Evolutionary conservation across 2,797 vertebrate species (phyloP), one percentile per base, ranked within the genome.

Genomic region (Rhincodon typus): DNA sequence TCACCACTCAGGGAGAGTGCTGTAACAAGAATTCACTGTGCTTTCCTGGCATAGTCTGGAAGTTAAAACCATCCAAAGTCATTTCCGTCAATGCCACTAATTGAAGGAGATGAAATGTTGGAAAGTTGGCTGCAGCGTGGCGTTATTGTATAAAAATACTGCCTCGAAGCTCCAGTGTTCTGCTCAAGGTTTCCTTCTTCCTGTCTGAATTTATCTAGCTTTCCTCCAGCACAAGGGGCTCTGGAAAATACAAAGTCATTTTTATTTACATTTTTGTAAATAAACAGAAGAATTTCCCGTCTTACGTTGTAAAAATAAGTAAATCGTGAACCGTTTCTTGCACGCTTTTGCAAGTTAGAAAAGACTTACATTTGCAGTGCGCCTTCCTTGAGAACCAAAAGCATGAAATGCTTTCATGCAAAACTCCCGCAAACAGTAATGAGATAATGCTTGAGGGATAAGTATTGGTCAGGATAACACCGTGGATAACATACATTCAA

Each of bases 71-170:
- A 23, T 23, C 88, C 34, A 66, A 38, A 91, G 17, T 91, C 57
- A 91, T n/a, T 91, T 67, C 62, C 88, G 34, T 19, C 88, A 91
- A n/a, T 66, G 57, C 34, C 34, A 38, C 88, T 67, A 91, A 91
- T 91, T 91, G 57, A 91, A 91, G 57, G 57, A 91, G 88, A 38
- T 91, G 88, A 67, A 91, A 67, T 91, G 34, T 34, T 91, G 88
- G 88, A 66, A 91, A 91, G 15, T 67, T 91, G 88, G 57, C 88
- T 91, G 17, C 88, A 91, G 34, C 34, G n/a, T 2, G 17, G 88
- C 57, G 10, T 62, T 62, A 13, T n/a, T n/a, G 57, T n/a, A 34
- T 62, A 38, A 62, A 34, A 66, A 19, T 17, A 1, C 57, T 8
- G 17, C 57, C 88, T 91, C 5, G 7, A 34, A 91, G 30, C 88